Conservation (phyloP, 2,888 invertebrate species). For the Tyria jacobaeae region DNA sequence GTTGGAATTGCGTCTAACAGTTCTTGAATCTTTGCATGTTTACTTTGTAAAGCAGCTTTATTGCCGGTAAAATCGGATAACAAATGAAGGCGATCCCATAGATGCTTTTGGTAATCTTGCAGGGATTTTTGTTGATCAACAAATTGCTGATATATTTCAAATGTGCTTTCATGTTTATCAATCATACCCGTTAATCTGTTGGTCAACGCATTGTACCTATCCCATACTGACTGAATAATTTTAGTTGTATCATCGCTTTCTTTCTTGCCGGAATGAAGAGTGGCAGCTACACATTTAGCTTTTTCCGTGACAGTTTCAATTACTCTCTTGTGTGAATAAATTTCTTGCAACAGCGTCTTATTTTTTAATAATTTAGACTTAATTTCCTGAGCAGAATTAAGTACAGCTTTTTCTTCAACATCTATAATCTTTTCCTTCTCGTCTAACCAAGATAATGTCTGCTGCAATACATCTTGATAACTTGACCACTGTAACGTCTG, state of each 20-base stretch:
- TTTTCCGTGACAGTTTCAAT: conserved; percentile 97
- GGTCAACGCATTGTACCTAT: conserved; percentile 91
- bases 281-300: conserved; percentile 90
- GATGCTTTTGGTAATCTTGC: conserved; percentile 95
- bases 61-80: conserved; percentile 95
- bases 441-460: conserved; percentile 94
- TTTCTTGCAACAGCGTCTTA: conserved; percentile 95
- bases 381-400: conserved; percentile 94
- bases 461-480: conserved; percentile 94
- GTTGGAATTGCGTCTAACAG: conserved; percentile 92
- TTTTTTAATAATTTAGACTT: conserved; percentile 94
- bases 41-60: conserved; percentile 93
- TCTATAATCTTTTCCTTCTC: conserved; percentile 92
- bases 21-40: conserved; percentile 92
- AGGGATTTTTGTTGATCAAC: conserved; percentile 94
- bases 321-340: conserved; percentile 95
- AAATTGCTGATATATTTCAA: conserved; percentile 95
- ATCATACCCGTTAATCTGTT: conserved; percentile 89
- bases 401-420: conserved; percentile 89
- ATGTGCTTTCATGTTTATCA: conserved; percentile 90
- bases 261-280: conserved; percentile 84
- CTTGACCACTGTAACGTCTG: conserved; percentile 94
- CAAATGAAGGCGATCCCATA: conserved; percentile 94
- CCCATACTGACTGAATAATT: conserved; percentile 90
- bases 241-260: conserved; percentile 88